These are phyloP conservation scores for Eupeodes luniger DNA, from an alignment of 2,888 invertebrate genomes.

Conservation along the genomic window DNA sequence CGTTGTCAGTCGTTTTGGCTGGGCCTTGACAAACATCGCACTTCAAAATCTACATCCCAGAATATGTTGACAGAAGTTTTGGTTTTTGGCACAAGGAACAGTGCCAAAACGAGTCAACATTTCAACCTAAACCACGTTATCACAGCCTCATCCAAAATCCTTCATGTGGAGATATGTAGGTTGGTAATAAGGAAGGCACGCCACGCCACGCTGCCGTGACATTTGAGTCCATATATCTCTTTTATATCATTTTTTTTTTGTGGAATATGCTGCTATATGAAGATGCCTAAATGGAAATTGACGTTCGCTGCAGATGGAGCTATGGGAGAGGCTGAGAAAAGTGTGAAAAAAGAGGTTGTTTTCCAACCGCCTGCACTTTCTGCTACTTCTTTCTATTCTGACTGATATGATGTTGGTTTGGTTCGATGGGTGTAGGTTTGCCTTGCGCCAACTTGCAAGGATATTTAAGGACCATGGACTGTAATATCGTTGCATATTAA, in stretches of 20 bases:
- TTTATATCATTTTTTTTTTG: conserved; percentile 19
- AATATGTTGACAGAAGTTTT: conserved; percentile 48
- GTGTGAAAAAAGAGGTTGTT: conserved; percentile 61
- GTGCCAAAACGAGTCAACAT: conserved; percentile 12
- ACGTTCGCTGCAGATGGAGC: conserved; percentile 41
- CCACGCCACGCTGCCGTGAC: neutral
- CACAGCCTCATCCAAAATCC: too few species aligned
- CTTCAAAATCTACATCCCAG: conserved; percentile 37
- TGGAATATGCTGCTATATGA: conserved; percentile 24
- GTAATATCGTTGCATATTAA: conserved; percentile 32
- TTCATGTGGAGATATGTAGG: neutral
- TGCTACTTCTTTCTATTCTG: conserved; percentile 20
- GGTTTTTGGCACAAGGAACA: conserved; percentile 9
- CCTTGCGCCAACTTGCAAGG: conserved; percentile 33
- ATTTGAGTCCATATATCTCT: conserved; percentile 14
- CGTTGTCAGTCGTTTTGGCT: too few species aligned
- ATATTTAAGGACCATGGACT: conserved; percentile 19
- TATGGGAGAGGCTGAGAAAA: conserved; percentile 6
- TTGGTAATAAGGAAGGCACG: conserved; percentile 1
- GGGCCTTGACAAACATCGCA: conserved; percentile 52
- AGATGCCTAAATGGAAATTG: conserved; percentile 55
- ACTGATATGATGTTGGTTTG: neutral
- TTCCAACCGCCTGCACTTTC: conserved; percentile 44
- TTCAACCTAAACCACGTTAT: neutral
- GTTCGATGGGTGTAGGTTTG: neutral